phyloP scores from a whole-genome alignment of 2,113 vertebrate species.

The Menura novaehollandiae region DNA sequence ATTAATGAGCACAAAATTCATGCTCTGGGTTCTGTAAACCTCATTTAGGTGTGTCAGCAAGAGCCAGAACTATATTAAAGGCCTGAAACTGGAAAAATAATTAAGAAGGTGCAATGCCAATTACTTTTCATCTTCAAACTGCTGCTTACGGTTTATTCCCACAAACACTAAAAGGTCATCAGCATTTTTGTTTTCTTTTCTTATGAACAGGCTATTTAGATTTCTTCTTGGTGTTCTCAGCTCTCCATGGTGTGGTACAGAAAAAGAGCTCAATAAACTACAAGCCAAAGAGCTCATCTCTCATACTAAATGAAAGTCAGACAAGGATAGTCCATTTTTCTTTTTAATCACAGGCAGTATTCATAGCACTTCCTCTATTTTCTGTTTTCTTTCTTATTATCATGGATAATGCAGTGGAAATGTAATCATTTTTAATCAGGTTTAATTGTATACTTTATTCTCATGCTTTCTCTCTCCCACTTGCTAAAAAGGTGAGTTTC shows the following conservation, averaged over 20 bases:
- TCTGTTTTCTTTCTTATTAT: constrained; percentile 8
- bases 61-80: constrained; percentile 49
- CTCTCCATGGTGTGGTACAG: background rate
- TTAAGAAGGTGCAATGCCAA: constrained; percentile 63
- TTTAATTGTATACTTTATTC: constrained; percentile 51
- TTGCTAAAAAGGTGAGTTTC: constrained; percentile 3
- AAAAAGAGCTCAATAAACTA: background rate
- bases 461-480: background rate
- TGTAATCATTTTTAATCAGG: constrained; percentile 46
- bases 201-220: constrained; percentile 53
- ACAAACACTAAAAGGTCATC: constrained; percentile 64
- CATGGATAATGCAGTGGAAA: constrained; percentile 27
- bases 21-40: constrained; percentile 43
- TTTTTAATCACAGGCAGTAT: constrained; percentile 2
- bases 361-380: background rate
- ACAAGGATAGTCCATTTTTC: constrained; percentile 11
- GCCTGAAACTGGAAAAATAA: constrained; percentile 66
- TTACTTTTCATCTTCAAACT: constrained; percentile 66
- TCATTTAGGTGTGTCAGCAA: constrained; percentile 64
- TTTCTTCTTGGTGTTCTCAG: background rate
- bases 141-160: constrained; percentile 35
- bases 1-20: constrained; percentile 59
- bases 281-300: background rate
- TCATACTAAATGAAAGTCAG: background rate
- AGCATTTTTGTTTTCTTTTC: background rate